Percentiles rank a stretch among this genome's conserved stretches.
Evolutionary conservation across 2,797 vertebrate species (phyloP).

Genomic region (Catostomus latipinnis): DNA sequence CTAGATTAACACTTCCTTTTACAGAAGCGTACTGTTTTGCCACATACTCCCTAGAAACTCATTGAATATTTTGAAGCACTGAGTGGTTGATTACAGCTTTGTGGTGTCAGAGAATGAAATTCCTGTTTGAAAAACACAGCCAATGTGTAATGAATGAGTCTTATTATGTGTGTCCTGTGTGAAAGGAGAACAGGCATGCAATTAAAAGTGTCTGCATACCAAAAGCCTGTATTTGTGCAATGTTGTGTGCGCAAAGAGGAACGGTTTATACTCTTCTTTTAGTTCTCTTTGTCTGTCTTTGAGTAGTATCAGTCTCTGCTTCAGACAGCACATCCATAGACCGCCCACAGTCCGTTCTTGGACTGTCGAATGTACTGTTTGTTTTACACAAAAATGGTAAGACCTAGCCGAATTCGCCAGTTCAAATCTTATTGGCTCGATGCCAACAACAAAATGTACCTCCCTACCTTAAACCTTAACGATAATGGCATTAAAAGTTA

Average conservation of each 20-base stretch:
- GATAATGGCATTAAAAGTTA: no score
- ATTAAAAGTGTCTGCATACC: constrained; percentile 74
- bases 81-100: constrained; percentile 49
- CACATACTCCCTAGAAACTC: constrained; percentile 29
- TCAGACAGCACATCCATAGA: no score
- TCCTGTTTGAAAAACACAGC: constrained; percentile 32
- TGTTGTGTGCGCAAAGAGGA: constrained; percentile 70
- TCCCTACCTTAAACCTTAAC: no score
- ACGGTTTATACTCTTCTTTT: constrained; percentile 62
- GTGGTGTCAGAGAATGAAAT: constrained; percentile 30
- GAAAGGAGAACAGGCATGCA: constrained; percentile 73
- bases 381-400: no score
- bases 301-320: no score
- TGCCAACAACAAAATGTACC: no score
- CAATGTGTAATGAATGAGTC: constrained; percentile 43
- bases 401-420: no score
- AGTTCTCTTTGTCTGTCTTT: no score
- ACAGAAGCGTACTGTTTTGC: constrained; percentile 43
- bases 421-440: no score
- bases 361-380: no score
- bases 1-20: constrained; percentile 37
- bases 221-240: constrained; percentile 70
- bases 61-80: constrained; percentile 41
- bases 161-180: constrained; percentile 73
- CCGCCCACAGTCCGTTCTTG: no score